Evolutionary conservation across 2,888 invertebrate species (phyloP).

Genomic region (Drosophila anceps): DNA sequence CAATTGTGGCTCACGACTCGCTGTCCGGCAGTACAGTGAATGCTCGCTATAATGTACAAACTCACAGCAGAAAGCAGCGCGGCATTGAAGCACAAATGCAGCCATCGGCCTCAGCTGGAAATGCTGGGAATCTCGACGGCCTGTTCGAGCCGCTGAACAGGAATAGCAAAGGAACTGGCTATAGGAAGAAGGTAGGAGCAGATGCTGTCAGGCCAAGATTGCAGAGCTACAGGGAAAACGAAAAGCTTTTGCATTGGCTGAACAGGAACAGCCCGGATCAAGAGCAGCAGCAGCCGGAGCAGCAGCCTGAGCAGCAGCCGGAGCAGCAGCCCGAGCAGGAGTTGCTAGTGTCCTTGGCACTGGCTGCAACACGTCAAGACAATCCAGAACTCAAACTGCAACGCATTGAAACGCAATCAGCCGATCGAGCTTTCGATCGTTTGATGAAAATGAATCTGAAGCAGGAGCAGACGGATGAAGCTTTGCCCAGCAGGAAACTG

Average conservation of each 20-base stretch:
- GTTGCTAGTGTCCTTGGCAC: background rate
- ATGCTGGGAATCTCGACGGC: slow-evolving; percentile 4
- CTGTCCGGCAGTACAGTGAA: slow-evolving; percentile 4
- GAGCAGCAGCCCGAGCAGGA: background rate
- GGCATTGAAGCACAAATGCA: background rate
- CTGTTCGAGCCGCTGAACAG: slow-evolving; percentile 33
- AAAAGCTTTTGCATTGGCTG: slow-evolving; percentile 1
- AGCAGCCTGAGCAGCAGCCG: background rate
- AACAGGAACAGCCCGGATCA: background rate
- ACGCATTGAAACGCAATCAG: slow-evolving; percentile 20
- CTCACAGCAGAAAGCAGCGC: background rate
- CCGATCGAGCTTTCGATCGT: slow-evolving; percentile 38
- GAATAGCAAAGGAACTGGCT: background rate
- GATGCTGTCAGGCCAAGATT: background rate
- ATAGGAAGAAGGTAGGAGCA: background rate
- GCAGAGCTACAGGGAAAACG: background rate
- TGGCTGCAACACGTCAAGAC: background rate
- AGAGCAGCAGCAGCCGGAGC: background rate
- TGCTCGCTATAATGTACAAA: slow-evolving; percentile 5
- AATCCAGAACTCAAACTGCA: background rate
- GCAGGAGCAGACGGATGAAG: background rate
- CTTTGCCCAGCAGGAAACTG: background rate
- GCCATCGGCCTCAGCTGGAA: background rate
- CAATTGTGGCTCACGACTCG: slow-evolving; percentile 15
- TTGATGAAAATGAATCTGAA: slow-evolving; percentile 24